Evolutionary conservation across 2,888 invertebrate genomes (phyloP).

Genomic region (Lasioglossum malachurum): DNA sequence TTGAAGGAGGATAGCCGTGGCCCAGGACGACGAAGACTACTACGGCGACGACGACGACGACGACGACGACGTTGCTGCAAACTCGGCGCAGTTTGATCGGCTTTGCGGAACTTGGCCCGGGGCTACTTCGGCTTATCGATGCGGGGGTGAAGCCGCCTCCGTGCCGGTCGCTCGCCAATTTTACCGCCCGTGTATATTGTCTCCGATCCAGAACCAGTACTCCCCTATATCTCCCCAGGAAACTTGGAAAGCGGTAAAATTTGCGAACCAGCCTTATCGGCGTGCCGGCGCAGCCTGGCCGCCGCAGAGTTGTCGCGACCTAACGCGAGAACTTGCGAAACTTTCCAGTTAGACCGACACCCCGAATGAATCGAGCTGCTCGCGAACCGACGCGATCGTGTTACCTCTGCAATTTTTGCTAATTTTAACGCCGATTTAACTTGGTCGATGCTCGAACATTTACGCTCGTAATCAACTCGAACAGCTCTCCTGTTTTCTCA

Average conservation of each 20-base stretch:
- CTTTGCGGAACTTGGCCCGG: constrained; percentile 70
- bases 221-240: constrained; percentile 35
- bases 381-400: not conserved
- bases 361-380: not conserved
- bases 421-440: too few relatives aligned
- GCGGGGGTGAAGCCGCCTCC: not conserved
- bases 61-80: constrained; percentile 49
- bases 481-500: too few relatives aligned
- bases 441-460: too few relatives aligned
- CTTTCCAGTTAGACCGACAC: constrained; percentile 9
- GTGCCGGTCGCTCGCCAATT: constrained; percentile 25
- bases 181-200: constrained; percentile 48
- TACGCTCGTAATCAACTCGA: too few relatives aligned
- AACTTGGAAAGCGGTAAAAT: constrained; percentile 41
- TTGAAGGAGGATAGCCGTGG: constrained; percentile 70
- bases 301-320: not conserved
- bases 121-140: constrained; percentile 66
- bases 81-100: constrained; percentile 72
- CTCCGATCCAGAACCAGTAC: constrained; percentile 18
- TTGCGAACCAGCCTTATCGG: constrained; percentile 45
- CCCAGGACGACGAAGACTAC: constrained; percentile 4
- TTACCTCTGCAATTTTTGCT: not conserved
- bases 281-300: not conserved
- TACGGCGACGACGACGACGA: not conserved
- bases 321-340: constrained; percentile 6